A percentile compares a stretch with the other conserved stretches of the same genome.
Evolutionary conservation across 1,140 invertebrate genomes (phyloP).

Genomic region (Capitella teleta): DNA sequence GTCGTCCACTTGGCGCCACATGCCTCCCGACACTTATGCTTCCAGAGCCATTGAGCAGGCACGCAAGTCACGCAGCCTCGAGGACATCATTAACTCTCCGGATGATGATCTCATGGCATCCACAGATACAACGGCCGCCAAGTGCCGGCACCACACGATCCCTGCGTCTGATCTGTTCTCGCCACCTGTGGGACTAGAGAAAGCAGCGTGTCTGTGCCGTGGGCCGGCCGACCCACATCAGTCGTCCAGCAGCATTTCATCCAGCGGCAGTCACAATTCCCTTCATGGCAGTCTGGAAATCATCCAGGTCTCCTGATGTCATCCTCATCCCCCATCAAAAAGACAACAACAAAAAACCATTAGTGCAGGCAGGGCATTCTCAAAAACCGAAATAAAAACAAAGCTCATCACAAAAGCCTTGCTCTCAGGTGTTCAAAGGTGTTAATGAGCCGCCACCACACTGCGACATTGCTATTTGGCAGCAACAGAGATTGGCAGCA

Average conservation of each 20-base stretch:
- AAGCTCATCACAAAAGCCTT: too few relatives aligned
- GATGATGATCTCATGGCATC: not conserved
- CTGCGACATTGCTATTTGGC: too few relatives aligned
- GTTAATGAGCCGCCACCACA: too few relatives aligned
- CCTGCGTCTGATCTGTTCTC: slow-evolving; percentile 1
- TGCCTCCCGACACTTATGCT: not conserved
- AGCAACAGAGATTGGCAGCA: too few relatives aligned
- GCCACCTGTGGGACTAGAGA: slow-evolving; percentile 7
- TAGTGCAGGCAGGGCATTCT: too few relatives aligned
- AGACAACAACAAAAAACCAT: too few relatives aligned
- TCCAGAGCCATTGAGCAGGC: not conserved
- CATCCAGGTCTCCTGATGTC: slow-evolving; percentile 36
- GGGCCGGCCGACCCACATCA: slow-evolving; percentile 30
- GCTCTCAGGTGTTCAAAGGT: too few relatives aligned
- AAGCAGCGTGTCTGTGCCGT: slow-evolving; percentile 18
- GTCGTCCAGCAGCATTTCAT: slow-evolving; percentile 35
- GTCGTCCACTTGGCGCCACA: not conserved
- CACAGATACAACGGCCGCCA: not conserved
- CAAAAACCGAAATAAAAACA: too few relatives aligned
- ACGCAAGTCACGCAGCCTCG: slow-evolving; percentile 36
- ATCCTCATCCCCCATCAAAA: too few relatives aligned
- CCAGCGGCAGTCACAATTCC: slow-evolving; percentile 34
- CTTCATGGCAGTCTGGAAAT: slow-evolving; percentile 36
- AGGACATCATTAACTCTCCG: slow-evolving; percentile 29
- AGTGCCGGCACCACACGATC: not conserved